Conservation (phyloP, 2,888 invertebrate species). For the Laspeyria flexula region DNA sequence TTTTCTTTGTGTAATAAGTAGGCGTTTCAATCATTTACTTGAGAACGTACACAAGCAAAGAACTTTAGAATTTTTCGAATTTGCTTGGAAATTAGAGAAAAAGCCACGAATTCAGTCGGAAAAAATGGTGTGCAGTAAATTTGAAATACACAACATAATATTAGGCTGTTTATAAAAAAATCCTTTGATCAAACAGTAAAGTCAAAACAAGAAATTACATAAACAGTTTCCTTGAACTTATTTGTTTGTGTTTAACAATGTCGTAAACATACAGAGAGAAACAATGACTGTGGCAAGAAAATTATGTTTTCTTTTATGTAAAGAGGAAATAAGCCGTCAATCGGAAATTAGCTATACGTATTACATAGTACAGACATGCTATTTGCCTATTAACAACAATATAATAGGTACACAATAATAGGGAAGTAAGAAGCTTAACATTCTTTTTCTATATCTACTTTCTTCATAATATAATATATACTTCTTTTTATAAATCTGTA, state of each 20-base stretch:
- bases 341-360: slow-evolving; percentile 1
- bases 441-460: not conserved
- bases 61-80: too few relatives aligned
- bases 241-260: not conserved
- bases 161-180: not conserved
- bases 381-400: slow-evolving; percentile 6
- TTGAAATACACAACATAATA: too few relatives aligned
- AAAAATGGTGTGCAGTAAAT: too few relatives aligned
- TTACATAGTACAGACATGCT: not conserved
- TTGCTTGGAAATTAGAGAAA: too few relatives aligned
- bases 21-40: too few relatives aligned
- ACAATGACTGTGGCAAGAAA: slow-evolving; percentile 8
- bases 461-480: too few relatives aligned
- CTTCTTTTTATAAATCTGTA: too few relatives aligned
- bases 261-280: not conserved
- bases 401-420: slow-evolving; percentile 15
- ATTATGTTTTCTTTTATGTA: slow-evolving; percentile 21
- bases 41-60: too few relatives aligned
- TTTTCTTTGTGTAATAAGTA: too few relatives aligned
- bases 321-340: slow-evolving; percentile 20
- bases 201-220: not conserved
- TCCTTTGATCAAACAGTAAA: not conserved
- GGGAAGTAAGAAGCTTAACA: slow-evolving; percentile 5
- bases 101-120: too few relatives aligned
- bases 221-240: not conserved